Evolutionary conservation across 1,140 invertebrate genomes (phyloP), one percentile per base, ranked within the genome.

Genomic region (Pseudomyrmex gracilis): DNA sequence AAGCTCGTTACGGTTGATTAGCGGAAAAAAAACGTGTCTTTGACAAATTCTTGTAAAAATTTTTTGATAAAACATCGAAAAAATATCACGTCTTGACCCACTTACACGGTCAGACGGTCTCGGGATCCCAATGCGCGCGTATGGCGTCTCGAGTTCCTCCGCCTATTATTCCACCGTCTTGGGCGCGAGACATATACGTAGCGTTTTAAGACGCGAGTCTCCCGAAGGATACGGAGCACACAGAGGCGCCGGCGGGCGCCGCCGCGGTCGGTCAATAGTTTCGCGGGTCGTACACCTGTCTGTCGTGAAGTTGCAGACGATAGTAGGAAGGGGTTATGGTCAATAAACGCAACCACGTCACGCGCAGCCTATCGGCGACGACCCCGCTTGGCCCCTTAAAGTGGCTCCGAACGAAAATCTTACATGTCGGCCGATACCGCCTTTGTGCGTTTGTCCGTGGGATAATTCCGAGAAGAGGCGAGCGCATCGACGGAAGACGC

Each of bases 311-410:
- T 92, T 89, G 90, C 89, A 87, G 90, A 91, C 83, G 87, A 78
- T 87, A 87, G 89, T 86, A 88, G 92, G 92, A 93, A 94, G 93
- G 93, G 93, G 93, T 94, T 94, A 94, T 94, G 93, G 93, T 94
- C 93, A 94, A 94, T 94, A 94, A 94, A 93, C 92, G 92, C 93
- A 92, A 92, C 92, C 90, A 93, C 93, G 92, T 94, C 93, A 93
- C 92, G 91, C 92, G 91, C 91, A 92, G 91, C 91, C 93, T 93
- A 93, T 93, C 93, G 92, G 90, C 90, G 90, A 92, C 90, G 89
- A 92, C 90, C 90, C 89, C 90, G 89, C 91, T 92, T 93, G 89
- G 91, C 92, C 90, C 92, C 93, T 93, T 93, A 90, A 92, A 93
- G 93, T 92, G 89, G 89, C 90, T 90, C 87, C 8, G 86, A 88